Evolutionary conservation across 2,888 invertebrate species (phyloP), one percentile per base, ranked within the genome.

Genomic region (Epiblema foenella): DNA sequence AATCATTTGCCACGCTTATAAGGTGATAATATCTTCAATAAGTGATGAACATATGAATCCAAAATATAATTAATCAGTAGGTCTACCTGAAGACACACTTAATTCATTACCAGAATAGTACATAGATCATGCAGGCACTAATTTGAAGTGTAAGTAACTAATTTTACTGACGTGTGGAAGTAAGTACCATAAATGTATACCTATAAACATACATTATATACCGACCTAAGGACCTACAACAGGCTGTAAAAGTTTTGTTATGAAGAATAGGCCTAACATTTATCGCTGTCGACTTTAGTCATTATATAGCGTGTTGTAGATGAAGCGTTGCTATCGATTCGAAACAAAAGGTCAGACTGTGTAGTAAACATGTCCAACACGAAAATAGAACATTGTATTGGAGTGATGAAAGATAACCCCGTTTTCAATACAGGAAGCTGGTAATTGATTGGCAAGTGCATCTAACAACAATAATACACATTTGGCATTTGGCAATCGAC

Each of bases 381-480:
- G 54, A 73, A 60, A 65, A 73, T 69, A 73, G 68, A 73, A 51
- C 42, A 66, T 54, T 54, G 54, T 73, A 59, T 60, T 60, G 60
- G 62, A 49, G 52, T 71, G 71, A 66, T 67, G 66, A 71, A 29
- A 56, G 60, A 71, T 62, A 56, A 62, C 49, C 51, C 56, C 66
- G 57, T 67, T 62, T 71, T 54, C 56, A 29, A 67, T 52, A 56
- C n/a, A 68, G 64, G 72, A 57, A 52, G 76, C 74, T 76, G 75
- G 75, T 81, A 79, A 81, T 80, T 81, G 80, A 82, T 84, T 86
- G 85, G 85, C 84, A 84, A 81, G 79, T 78, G 78, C 77, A 58
- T 54, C 59, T 62, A 80, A 77, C 75, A 79, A 76, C 78, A 77
- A 79, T 78, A 77, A 74, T 74, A 77, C 77, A 77, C 73, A 54